These are phyloP conservation scores for Symphodus melops DNA, from an alignment of 2,113 vertebrate genomes.

Conservation along the genomic window DNA sequence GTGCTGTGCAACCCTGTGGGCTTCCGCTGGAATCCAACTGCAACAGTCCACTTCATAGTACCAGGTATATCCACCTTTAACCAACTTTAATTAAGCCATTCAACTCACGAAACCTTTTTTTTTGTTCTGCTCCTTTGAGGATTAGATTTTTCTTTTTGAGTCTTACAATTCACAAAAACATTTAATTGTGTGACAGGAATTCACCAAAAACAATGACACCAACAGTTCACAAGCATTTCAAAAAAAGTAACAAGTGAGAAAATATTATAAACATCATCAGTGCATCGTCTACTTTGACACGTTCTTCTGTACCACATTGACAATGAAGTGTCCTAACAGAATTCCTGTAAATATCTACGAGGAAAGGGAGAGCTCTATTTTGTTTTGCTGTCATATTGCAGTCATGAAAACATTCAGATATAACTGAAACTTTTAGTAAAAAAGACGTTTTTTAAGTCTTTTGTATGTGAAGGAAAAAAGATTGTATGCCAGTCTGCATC, in stretches of 20 bases:
- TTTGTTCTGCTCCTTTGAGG: background rate
- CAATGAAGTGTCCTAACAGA: too few relatives aligned
- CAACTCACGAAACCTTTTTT: background rate
- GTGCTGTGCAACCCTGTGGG: slow-evolving; percentile 90
- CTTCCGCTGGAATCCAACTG: slow-evolving; percentile 89
- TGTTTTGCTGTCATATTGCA: too few relatives aligned
- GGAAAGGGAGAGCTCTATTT: too few relatives aligned
- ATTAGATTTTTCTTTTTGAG: too few relatives aligned
- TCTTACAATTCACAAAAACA: background rate
- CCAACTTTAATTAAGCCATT: background rate
- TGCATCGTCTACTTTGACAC: too few relatives aligned
- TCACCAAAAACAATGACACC: too few relatives aligned
- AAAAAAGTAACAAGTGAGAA: too few relatives aligned
- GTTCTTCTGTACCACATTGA: too few relatives aligned
- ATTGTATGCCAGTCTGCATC: background rate
- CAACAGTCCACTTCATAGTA: slow-evolving; percentile 90
- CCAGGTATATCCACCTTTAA: slow-evolving; percentile 83
- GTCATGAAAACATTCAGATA: background rate
- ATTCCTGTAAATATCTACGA: too few relatives aligned
- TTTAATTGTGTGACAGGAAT: background rate
- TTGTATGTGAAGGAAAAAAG: background rate
- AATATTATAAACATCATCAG: too few relatives aligned
- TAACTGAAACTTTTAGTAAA: background rate
- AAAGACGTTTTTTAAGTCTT: background rate
- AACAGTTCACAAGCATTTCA: too few relatives aligned